Evolutionary conservation across 2,113 vertebrate genomes (phyloP).

Genomic region (Nipponia nippon): DNA sequence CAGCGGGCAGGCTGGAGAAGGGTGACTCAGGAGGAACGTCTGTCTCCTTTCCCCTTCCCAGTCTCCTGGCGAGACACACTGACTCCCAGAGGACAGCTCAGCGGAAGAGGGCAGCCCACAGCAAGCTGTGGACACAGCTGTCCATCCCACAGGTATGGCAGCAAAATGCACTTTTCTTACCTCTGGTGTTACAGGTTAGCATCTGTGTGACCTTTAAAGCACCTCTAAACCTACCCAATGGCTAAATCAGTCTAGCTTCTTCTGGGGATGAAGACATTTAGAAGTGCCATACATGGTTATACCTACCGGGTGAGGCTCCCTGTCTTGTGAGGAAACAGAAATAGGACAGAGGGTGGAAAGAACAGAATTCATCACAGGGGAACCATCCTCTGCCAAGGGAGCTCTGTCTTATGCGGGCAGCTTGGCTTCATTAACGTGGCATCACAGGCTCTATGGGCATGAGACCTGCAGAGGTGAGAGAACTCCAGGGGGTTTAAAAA

Average conservation of each 20-base stretch:
- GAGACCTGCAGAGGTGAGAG: not conserved
- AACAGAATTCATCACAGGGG: not conserved
- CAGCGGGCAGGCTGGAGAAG: not conserved
- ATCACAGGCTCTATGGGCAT: not conserved
- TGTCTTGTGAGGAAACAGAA: not conserved
- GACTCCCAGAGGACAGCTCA: not conserved
- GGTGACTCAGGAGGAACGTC: not conserved
- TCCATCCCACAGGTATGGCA: not conserved
- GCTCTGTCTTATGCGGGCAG: not conserved
- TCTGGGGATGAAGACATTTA: not conserved
- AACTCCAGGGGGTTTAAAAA: not conserved
- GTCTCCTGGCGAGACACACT: rapidly evolving
- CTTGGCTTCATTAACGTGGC: not conserved
- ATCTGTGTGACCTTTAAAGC: not conserved
- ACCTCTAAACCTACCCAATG: not conserved
- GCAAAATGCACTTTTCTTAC: not conserved
- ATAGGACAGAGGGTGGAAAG: not conserved
- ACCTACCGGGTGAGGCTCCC: not conserved
- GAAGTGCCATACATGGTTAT: not conserved
- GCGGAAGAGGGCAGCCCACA: not conserved
- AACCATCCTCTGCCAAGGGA: not conserved
- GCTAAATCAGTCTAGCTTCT: not conserved
- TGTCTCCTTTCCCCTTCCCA: not conserved
- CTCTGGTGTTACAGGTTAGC: not conserved
- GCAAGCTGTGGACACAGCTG: not conserved